Base-by-base conservation (phyloP, 2,888 invertebrate genomes). In the Lathronympha strigana region DNA sequence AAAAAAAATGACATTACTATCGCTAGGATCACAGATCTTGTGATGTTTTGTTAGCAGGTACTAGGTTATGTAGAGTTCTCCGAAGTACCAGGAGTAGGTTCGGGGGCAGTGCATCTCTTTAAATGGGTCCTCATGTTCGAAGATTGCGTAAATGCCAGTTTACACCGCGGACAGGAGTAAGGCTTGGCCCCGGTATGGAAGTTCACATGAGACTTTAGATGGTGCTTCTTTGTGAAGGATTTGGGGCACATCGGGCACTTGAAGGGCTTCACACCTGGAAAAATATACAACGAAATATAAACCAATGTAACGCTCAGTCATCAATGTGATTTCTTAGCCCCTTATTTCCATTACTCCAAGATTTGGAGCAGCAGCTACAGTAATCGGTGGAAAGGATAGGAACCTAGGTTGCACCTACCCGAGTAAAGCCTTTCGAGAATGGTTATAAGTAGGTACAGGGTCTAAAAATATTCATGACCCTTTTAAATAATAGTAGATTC, bases 121-220 rank as follows among this genome's bases (percentile, higher is more conserved):
- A 94, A 94, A 80, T 97, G 97, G 0, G 97, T 97, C 71, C 97
- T 93, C 97, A 97, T 97, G 78, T 97, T 97, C 73, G 96, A 96
- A 53, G 96, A 96, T 83, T 97, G 97, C 0, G 96, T 96, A 81
- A 97, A 97, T 11, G 95, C 93, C 40, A 96, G 93, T 13, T 94
- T 94, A 80, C 97, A 97, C 1, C 84, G 82, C 0, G 90, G 90
- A 63, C 90, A 90, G 0, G 87, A 82, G 79, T 97, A 97, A 0
- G 97, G 97, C 77, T 97, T 96, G 60, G 95, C 94, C 0, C 97
- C 97, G 0, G 96, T 96, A 82, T 97, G 97, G 79, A 96, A 96
- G 83, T 97, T 96, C 77, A 97, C 93, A 81, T 97, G 97, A 0
- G 96, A 96, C 84, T 96, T 96, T 47, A 97, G 90, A 75, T 97